Percentiles rank a stretch among this genome's conserved stretches.
Evolutionary conservation across 2,888 invertebrate species (phyloP).

Genomic region (Lasiommata megera): DNA sequence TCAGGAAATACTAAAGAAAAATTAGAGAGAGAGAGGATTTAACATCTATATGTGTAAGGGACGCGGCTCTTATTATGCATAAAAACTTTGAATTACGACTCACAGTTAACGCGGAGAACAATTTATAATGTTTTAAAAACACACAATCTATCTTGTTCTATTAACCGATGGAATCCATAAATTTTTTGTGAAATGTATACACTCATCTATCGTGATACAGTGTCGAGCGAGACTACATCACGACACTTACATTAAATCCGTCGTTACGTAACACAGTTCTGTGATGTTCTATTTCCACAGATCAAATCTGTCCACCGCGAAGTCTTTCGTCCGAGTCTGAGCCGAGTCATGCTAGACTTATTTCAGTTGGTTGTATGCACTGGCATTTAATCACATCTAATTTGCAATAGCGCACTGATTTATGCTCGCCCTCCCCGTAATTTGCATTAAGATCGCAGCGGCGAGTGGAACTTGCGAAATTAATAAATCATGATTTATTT

Average conservation of each 20-base stretch:
- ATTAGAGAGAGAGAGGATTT: no score
- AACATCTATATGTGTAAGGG: no score
- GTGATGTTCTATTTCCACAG: background rate
- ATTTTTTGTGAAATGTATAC: no score
- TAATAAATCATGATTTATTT: constrained; percentile 28
- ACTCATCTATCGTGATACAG: no score
- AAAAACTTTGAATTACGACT: no score
- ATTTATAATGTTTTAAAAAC: no score
- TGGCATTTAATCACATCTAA: constrained; percentile 14
- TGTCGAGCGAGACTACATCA: no score
- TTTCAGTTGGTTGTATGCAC: background rate
- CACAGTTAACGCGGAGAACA: no score
- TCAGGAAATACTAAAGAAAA: no score
- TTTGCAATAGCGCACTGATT: constrained; percentile 29
- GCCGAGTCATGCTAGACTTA: background rate
- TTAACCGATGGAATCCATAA: no score
- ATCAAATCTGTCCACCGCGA: background rate
- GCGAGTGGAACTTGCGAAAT: constrained; percentile 20
- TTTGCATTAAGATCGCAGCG: constrained; percentile 19
- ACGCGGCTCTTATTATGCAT: no score
- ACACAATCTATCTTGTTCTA: no score
- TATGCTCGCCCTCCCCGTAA: constrained; percentile 27
- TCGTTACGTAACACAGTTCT: background rate
- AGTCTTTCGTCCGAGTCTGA: background rate
- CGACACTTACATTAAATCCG: background rate